phyloP scores from a whole-genome alignment of 1,140 invertebrate species.

The Zaprionus vittiger region DNA sequence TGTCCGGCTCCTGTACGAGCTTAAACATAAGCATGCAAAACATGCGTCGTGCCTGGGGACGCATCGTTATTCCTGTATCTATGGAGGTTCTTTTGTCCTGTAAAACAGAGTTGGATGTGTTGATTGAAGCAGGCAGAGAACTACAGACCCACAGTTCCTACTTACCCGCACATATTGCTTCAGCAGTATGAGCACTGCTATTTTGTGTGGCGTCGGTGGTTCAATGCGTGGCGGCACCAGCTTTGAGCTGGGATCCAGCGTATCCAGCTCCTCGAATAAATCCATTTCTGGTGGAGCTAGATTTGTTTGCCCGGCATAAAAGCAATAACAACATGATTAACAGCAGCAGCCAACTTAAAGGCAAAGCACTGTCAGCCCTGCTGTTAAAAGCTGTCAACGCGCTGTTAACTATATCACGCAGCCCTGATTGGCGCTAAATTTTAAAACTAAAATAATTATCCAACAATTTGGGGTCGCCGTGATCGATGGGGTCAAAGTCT shows the following conservation, averaged over 20 bases:
- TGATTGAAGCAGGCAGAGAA: background rate
- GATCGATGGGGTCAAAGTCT: constrained; percentile 32
- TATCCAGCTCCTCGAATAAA: constrained; percentile 77
- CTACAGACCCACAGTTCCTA: background rate
- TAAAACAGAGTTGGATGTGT: background rate
- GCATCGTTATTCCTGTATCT: constrained; percentile 64
- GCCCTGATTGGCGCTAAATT: constrained; percentile 27
- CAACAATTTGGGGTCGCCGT: background rate
- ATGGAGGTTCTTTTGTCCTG: constrained; percentile 69
- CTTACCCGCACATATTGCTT: constrained; percentile 80
- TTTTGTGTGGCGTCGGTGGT: constrained; percentile 77
- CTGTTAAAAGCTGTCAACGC: background rate
- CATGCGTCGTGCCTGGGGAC: constrained; percentile 83
- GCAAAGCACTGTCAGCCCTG: background rate
- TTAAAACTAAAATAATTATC: constrained; percentile 14
- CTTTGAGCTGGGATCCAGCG: constrained; percentile 70
- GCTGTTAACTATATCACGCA: background rate
- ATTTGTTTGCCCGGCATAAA: constrained; percentile 64
- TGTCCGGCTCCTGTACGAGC: constrained; percentile 88
- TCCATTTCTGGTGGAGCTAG: constrained; percentile 44
- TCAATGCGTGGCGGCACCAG: constrained; percentile 65
- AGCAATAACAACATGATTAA: constrained; percentile 10
- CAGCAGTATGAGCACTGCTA: constrained; percentile 73
- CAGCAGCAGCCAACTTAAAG: constrained; percentile 52
- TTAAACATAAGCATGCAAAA: constrained; percentile 88